Evolutionary conservation across 2,888 invertebrate genomes (phyloP).

Genomic region (Mythimna ferrago): DNA sequence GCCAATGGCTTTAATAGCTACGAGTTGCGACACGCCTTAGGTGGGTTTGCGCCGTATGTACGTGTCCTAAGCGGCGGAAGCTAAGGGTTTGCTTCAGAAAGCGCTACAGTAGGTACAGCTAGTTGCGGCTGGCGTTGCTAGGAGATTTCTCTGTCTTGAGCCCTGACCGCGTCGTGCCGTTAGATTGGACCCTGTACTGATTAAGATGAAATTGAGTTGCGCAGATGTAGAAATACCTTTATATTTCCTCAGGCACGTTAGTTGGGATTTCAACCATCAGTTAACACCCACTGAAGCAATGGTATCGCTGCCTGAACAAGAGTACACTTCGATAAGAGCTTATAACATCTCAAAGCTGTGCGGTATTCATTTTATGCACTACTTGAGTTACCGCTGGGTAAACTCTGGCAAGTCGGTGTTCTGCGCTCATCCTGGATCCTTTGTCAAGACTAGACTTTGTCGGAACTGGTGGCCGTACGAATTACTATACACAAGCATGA

Average conservation of each 20-base stretch:
- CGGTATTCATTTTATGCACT: slow-evolving; percentile 92
- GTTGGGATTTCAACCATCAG: slow-evolving; percentile 73
- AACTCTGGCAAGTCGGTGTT: slow-evolving; percentile 93
- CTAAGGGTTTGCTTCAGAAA: too few species aligned
- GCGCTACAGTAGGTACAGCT: too few species aligned
- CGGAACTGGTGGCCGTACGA: slow-evolving; percentile 97
- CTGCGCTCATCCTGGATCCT: slow-evolving; percentile 97
- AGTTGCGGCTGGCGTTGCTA: too few species aligned
- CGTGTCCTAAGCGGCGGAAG: too few species aligned
- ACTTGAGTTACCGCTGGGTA: slow-evolving; percentile 93
- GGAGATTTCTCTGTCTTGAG: too few species aligned
- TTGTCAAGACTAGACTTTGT: slow-evolving; percentile 94
- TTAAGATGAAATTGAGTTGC: not conserved
- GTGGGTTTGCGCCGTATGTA: too few species aligned
- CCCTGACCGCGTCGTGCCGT: too few species aligned
- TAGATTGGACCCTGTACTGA: too few species aligned
- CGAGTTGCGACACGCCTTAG: too few species aligned
- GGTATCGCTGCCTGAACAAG: slow-evolving; percentile 93
- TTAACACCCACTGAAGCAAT: slow-evolving; percentile 87
- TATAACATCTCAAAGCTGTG: slow-evolving; percentile 98
- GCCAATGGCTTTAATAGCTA: too few species aligned
- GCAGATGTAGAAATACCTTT: not conserved
- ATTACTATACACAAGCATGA: slow-evolving; percentile 93
- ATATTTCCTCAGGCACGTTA: slow-evolving; percentile 76
- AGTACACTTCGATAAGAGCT: slow-evolving; percentile 95